Evolutionary conservation across 2,797 vertebrate genomes (phyloP).

Genomic region (Morelia viridis): DNA sequence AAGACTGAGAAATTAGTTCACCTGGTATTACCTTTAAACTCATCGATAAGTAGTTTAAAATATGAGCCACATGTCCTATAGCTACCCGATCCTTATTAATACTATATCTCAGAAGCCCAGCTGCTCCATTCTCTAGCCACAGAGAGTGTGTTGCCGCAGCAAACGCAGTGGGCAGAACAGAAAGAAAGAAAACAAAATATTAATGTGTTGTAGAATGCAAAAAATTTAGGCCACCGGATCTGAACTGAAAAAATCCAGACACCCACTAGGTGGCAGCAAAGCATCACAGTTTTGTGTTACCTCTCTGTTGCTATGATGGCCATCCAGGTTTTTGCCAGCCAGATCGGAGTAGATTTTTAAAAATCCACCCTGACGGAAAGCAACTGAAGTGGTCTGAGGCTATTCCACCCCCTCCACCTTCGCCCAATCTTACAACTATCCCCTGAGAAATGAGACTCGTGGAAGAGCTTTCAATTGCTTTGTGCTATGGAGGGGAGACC

Average conservation of each 20-base stretch:
- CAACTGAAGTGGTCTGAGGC: slow-evolving; percentile 26
- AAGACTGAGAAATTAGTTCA: background rate
- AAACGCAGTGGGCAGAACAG: background rate
- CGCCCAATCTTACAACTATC: background rate
- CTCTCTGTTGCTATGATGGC: background rate
- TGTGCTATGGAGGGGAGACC: background rate
- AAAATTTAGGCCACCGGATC: background rate
- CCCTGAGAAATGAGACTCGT: background rate
- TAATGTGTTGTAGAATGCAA: background rate
- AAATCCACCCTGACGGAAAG: background rate
- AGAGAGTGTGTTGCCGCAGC: background rate
- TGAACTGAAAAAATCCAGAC: background rate
- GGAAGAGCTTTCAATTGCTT: slow-evolving; percentile 24
- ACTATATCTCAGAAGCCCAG: background rate
- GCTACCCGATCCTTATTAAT: background rate
- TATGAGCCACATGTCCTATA: background rate
- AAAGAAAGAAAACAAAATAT: background rate
- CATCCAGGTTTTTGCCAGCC: background rate
- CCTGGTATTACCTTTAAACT: background rate
- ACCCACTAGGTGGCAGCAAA: background rate
- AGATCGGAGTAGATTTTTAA: background rate
- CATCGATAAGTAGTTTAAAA: background rate
- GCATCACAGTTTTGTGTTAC: background rate
- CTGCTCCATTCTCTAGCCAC: background rate
- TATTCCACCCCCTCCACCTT: background rate